A percentile compares a stretch with the other conserved stretches of the same genome.
phyloP scores from a whole-genome alignment of 2,113 vertebrate species.

The Barnardius zonarius region DNA sequence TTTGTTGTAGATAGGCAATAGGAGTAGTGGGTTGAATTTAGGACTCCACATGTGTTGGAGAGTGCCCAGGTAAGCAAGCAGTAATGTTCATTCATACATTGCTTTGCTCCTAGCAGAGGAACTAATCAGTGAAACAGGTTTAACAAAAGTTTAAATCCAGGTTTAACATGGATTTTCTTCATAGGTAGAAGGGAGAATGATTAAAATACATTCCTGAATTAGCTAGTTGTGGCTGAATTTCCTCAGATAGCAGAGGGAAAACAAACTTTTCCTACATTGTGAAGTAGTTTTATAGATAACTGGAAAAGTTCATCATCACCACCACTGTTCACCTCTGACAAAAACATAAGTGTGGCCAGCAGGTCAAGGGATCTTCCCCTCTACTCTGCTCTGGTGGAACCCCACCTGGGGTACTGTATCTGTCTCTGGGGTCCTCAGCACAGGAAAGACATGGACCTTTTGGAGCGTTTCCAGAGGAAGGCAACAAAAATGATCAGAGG shows the following conservation, averaged over 20 bases:
- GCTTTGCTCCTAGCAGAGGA: not conserved
- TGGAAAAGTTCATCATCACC: not conserved
- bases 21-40: not conserved
- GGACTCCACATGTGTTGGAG: not conserved
- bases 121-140: not conserved
- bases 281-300: not conserved
- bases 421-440: not conserved
- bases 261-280: not conserved
- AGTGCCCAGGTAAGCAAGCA: not conserved
- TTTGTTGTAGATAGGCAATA: not conserved
- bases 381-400: accelerated
- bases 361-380: not conserved
- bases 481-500: not conserved
- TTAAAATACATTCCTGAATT: not conserved
- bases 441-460: not conserved
- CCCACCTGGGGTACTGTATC: not conserved
- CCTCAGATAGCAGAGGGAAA: not conserved
- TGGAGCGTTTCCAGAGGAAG: not conserved
- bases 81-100: not conserved
- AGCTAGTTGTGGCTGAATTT: not conserved
- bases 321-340: not conserved
- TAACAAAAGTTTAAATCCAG: not conserved
- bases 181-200: not conserved
- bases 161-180: not conserved
- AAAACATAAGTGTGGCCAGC: not conserved